Evolutionary conservation across 37 sponge, comb jelly and placozoan genomes (phyloP), one percentile per base, ranked within the genome.

Genomic region (Oscarella lobularis): DNA sequence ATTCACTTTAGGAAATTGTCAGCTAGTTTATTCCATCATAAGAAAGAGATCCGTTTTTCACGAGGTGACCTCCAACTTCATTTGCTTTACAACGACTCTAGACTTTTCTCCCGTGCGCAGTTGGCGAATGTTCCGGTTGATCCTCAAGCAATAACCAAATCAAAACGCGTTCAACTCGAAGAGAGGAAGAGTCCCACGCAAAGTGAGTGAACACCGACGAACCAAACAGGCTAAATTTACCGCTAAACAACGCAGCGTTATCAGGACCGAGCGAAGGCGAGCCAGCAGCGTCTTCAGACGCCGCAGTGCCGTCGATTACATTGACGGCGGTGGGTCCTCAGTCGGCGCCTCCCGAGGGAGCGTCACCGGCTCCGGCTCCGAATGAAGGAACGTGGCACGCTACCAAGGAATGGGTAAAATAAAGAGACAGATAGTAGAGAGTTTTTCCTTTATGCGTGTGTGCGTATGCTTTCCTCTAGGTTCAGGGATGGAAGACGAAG

Each of bases 21-120:
- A 89, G 48, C 78, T 95, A 66, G 72, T 95, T 30, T 95, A 95
- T 79, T 81, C 86, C 27, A 36, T 95, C 9, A 86, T 95, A 37
- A 73, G 95, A 5, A 87, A 90, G 6, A 83, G 91, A 74, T 77
- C 70, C 33, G 85, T 95, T 2, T 92, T 95, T 66, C 87, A 95
- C 67, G 77, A 87, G 76, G 81, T 81, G 37, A 38, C 0, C 3
- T 4, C 38, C 9, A 20, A 27, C 60, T 48, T 5, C 41, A 65
- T 2, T 2, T 82, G 0, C 1, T 31, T 38, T 74, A 65, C 74
- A 29, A 35, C 38, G 6, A 33, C 66, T 2, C 20, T 14, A n/a
- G n/a, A n/a, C n/a, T n/a, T n/a, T n/a, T n/a, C n/a, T n/a, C 77
- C 39, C 33, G 29, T 78, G 55, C 2, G 2, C 77, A 87, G 75